Percentiles rank a stretch among this genome's conserved stretches.
These are phyloP conservation scores for Crossocerus cetratus DNA, from an alignment of 2,888 invertebrate species.

Conservation along the genomic window DNA sequence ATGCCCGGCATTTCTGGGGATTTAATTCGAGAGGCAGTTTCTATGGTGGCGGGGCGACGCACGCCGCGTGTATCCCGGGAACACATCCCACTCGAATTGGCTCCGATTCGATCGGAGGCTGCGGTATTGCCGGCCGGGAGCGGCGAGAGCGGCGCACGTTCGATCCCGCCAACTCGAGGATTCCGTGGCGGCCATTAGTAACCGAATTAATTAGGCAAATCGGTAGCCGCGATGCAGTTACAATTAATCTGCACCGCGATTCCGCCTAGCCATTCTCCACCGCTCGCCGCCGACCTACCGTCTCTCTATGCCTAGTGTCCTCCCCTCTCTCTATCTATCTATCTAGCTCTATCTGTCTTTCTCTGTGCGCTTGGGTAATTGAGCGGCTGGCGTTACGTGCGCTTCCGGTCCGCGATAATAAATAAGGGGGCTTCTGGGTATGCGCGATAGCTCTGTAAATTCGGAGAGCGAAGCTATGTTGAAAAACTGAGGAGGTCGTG, in stretches of 20 bases:
- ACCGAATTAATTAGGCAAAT: constrained; percentile 76
- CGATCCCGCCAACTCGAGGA: constrained; percentile 56
- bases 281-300: background rate
- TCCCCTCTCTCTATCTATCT: no score
- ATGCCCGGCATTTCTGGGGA: constrained; percentile 53
- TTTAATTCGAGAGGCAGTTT: constrained; percentile 55
- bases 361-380: constrained; percentile 31
- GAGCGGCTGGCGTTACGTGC: constrained; percentile 33
- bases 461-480: no score
- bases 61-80: constrained; percentile 12
- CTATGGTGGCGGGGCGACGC: constrained; percentile 42
- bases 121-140: constrained; percentile 3
- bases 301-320: background rate
- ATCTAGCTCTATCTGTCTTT: no score
- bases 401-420: constrained; percentile 41
- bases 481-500: no score
- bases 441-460: background rate
- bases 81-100: constrained; percentile 34
- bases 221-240: constrained; percentile 74
- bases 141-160: constrained; percentile 46
- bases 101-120: constrained; percentile 33
- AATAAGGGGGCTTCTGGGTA: constrained; percentile 34
- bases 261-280: constrained; percentile 57
- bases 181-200: constrained; percentile 69
- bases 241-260: constrained; percentile 73